Percentiles rank a stretch among this genome's conserved stretches.
These are phyloP conservation scores for Adelges cooleyi DNA, from an alignment of 1,140 invertebrate genomes.

Conservation along the genomic window DNA sequence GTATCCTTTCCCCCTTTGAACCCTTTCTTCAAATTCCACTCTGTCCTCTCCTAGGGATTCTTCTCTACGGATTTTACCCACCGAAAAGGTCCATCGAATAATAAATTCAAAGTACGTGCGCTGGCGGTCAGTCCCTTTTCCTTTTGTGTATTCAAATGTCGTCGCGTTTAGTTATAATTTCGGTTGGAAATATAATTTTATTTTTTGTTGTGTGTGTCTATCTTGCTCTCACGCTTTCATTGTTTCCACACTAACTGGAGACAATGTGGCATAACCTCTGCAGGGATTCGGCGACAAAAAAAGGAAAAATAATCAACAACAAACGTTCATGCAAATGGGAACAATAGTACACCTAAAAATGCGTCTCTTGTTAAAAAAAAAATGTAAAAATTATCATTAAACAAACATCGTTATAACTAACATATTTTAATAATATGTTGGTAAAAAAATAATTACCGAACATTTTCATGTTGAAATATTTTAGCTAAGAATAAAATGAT, in stretches of 20 bases:
- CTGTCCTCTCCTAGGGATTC: not conserved
- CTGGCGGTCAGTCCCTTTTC: constrained; percentile 24
- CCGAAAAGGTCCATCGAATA: constrained; percentile 25
- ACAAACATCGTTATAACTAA: too few species aligned
- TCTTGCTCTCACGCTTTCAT: constrained; percentile 11
- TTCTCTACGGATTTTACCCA: constrained; percentile 11
- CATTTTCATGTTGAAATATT: too few species aligned
- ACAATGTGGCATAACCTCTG: not conserved
- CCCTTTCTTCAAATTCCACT: constrained; percentile 2
- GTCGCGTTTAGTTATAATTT: constrained; percentile 28
- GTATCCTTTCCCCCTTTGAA: not conserved
- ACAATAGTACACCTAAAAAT: not conserved
- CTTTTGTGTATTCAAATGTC: constrained; percentile 29
- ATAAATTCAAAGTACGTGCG: constrained; percentile 27
- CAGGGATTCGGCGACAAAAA: not conserved
- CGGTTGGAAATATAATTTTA: constrained; percentile 20
- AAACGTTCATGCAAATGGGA: constrained; percentile 19
- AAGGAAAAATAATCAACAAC: not conserved
- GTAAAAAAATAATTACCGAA: too few species aligned
- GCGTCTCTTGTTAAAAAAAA: constrained; percentile 7
- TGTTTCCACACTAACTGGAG: constrained; percentile 24
- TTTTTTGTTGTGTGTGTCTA: not conserved
- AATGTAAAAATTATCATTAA: too few species aligned
- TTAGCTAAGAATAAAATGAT: too few species aligned
- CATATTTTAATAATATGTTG: too few species aligned